Percentiles rank a stretch among this genome's conserved stretches.
These are phyloP conservation scores for Caenorhabditis sulstoni DNA, from an alignment of 2,888 invertebrate species.

Conservation along the genomic window DNA sequence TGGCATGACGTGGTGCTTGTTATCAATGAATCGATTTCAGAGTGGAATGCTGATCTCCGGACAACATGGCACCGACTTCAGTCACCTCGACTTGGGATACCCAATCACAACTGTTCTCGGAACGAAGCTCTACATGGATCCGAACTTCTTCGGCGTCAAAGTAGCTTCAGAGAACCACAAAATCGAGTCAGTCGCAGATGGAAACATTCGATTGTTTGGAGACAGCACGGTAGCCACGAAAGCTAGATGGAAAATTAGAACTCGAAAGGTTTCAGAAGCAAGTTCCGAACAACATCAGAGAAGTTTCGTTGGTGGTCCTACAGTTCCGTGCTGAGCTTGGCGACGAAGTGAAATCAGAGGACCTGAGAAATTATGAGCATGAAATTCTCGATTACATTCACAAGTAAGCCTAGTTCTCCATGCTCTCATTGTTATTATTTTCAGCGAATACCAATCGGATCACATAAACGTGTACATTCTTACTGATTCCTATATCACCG, in stretches of 20 bases:
- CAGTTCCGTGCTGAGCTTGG: conserved; percentile 77
- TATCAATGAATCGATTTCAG: conserved; percentile 59
- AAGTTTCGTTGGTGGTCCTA: conserved; percentile 73
- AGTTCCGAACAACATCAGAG: conserved; percentile 75
- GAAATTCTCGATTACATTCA: conserved; percentile 72
- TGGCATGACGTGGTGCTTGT: too few relatives aligned
- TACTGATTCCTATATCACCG: conserved; percentile 77
- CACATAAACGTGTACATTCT: conserved; percentile 67
- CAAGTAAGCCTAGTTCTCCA: conserved; percentile 62
- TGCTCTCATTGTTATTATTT: background rate
- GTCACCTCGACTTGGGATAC: conserved; percentile 72
- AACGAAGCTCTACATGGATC: conserved; percentile 78
- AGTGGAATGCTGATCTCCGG: conserved; percentile 74
- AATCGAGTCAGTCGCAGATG: conserved; percentile 53
- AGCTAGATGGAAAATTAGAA: too few relatives aligned
- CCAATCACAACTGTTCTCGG: conserved; percentile 79
- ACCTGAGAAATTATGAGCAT: conserved; percentile 71
- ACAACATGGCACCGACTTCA: conserved; percentile 69
- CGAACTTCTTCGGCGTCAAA: conserved; percentile 79
- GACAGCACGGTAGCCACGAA: conserved; percentile 12
- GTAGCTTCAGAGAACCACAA: conserved; percentile 58
- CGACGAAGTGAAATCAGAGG: conserved; percentile 54
- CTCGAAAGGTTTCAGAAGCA: conserved; percentile 64
- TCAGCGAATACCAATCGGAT: conserved; percentile 67
- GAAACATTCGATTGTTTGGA: conserved; percentile 37